A percentile compares a stretch with the other conserved stretches of the same genome.
These are phyloP conservation scores for Oophaga pumilio DNA, from an alignment of 2,113 vertebrate species.

Conservation along the genomic window DNA sequence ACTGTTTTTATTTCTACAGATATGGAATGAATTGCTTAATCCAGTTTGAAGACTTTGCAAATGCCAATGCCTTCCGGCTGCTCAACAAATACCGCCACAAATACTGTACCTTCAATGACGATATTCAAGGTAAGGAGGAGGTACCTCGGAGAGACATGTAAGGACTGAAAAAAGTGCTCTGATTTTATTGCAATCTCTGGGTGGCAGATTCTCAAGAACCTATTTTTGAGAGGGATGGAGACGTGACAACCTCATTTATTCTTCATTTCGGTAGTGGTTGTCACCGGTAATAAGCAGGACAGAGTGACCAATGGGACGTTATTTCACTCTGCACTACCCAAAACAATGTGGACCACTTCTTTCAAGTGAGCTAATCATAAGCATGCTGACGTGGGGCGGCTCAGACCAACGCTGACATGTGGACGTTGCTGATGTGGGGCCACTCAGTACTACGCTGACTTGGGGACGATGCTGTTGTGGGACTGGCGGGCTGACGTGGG, in stretches of 20 bases:
- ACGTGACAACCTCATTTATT: not conserved
- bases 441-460: too few relatives aligned
- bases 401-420: too few relatives aligned
- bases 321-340: not conserved
- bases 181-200: too few relatives aligned
- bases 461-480: too few relatives aligned
- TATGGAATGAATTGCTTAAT: constrained; percentile 95
- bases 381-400: too few relatives aligned
- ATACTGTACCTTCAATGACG: constrained; percentile 96
- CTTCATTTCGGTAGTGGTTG: not conserved
- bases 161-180: not conserved
- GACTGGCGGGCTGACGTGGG: too few relatives aligned
- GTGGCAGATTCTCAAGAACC: too few relatives aligned
- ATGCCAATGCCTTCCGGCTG: constrained; percentile 92
- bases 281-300: not conserved
- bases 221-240: not conserved
- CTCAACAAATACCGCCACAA: constrained; percentile 92
- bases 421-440: too few relatives aligned
- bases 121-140: constrained; percentile 87
- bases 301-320: too few relatives aligned
- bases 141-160: not conserved
- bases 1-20: constrained; percentile 67
- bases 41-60: constrained; percentile 98
- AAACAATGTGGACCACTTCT: not conserved
- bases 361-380: too few relatives aligned